Percentiles rank a stretch among this genome's conserved stretches.
Conservation (phyloP, 2,888 invertebrate genomes). For the Phoenoteleia sp. region DNA sequence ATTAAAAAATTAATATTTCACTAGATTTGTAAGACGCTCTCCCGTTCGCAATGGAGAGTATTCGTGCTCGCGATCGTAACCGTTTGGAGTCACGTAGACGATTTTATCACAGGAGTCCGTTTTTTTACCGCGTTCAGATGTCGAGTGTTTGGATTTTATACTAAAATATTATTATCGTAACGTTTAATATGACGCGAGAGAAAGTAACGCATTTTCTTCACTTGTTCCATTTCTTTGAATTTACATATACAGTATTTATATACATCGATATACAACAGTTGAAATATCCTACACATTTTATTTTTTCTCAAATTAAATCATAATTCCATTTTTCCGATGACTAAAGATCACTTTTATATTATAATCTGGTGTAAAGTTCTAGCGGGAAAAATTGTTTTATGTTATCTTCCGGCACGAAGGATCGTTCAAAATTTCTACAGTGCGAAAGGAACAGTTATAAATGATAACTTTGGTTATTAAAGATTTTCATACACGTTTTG, state of each 20-base stretch:
- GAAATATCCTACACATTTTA: not conserved
- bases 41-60: constrained; percentile 66
- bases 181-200: constrained; percentile 73
- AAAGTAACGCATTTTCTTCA: constrained; percentile 72
- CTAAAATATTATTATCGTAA: constrained; percentile 74
- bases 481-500: constrained; percentile 8
- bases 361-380: too few species aligned
- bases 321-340: not conserved
- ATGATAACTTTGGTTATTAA: constrained; percentile 11
- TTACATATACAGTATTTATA: constrained; percentile 64
- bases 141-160: constrained; percentile 76
- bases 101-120: constrained; percentile 85
- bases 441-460: too few species aligned
- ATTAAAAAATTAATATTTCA: constrained; percentile 83
- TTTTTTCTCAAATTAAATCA: not conserved
- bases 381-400: too few species aligned
- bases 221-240: constrained; percentile 32
- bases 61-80: constrained; percentile 74
- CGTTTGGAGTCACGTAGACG: constrained; percentile 78
- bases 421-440: too few species aligned
- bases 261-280: constrained; percentile 51
- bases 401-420: too few species aligned
- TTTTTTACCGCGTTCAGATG: constrained; percentile 78
- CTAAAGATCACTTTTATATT: too few species aligned
- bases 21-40: constrained; percentile 84